A percentile compares a stretch with the other conserved stretches of the same genome.
phyloP scores from a whole-genome alignment of 2,888 invertebrate genomes.

The Leptothorax acervorum region DNA sequence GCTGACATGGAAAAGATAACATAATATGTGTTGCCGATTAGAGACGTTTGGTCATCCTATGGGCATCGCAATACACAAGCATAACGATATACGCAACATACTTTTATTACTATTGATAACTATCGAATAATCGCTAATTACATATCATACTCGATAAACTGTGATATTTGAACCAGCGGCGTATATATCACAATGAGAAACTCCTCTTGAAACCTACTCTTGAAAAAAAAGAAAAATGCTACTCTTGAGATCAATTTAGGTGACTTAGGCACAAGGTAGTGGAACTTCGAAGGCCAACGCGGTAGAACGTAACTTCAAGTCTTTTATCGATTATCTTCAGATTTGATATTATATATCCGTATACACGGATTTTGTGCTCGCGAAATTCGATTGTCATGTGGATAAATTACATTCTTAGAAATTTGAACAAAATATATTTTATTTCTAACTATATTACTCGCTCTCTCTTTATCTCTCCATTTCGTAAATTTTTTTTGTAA shows the following conservation, averaged over 20 bases:
- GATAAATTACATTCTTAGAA: slow-evolving; percentile 23
- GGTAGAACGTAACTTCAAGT: slow-evolving; percentile 61
- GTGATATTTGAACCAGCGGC: slow-evolving; percentile 80
- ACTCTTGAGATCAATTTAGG: slow-evolving; percentile 60
- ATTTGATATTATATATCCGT: slow-evolving; percentile 74
- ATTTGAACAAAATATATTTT: background rate
- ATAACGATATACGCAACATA: slow-evolving; percentile 57
- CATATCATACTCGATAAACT: slow-evolving; percentile 83
- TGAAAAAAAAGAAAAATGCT: slow-evolving; percentile 59
- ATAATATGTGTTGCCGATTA: background rate
- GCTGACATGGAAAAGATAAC: slow-evolving; percentile 34
- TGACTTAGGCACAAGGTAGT: slow-evolving; percentile 49
- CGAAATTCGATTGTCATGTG: slow-evolving; percentile 40
- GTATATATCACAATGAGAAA: slow-evolving; percentile 73
- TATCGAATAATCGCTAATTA: slow-evolving; percentile 73
- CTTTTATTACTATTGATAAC: slow-evolving; percentile 76
- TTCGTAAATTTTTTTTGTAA: background rate
- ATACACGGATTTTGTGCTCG: slow-evolving; percentile 60
- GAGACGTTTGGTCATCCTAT: slow-evolving; percentile 25
- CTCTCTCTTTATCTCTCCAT: background rate
- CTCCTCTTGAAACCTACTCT: slow-evolving; percentile 37
- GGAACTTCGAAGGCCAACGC: slow-evolving; percentile 42
- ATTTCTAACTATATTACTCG: background rate
- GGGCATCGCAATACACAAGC: slow-evolving; percentile 1
- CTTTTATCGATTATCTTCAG: slow-evolving; percentile 70